These are phyloP conservation scores for Ptychodera flava DNA, from an alignment of 35 echinoderm and acorn worm genomes.

Conservation along the genomic window DNA sequence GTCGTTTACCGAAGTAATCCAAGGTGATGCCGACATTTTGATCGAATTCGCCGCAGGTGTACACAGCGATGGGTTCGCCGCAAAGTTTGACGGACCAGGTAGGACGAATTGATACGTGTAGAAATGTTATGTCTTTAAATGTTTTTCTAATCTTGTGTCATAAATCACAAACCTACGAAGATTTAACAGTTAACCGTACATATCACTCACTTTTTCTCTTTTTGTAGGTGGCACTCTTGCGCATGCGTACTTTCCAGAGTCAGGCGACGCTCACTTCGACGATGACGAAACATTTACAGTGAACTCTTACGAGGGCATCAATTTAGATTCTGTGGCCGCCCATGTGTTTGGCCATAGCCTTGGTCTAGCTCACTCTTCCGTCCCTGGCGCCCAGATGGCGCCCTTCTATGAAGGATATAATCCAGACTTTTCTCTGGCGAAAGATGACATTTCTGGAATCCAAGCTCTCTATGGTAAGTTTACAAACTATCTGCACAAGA, in stretches of 20 bases:
- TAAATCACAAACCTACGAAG: too few species aligned
- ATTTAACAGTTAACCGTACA: too few species aligned
- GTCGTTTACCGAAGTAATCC: conserved; percentile 45
- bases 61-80: conserved; percentile 54
- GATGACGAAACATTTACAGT: conserved; percentile 79
- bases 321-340: conserved; percentile 72
- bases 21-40: conserved; percentile 35
- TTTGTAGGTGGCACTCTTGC: conserved; percentile 73
- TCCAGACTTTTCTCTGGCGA: conserved; percentile 44
- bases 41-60: conserved; percentile 40
- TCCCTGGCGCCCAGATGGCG: conserved; percentile 55
- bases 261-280: conserved; percentile 87
- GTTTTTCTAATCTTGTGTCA: too few species aligned
- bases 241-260: conserved; percentile 74
- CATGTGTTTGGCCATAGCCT: conserved; percentile 92
- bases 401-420: conserved; percentile 73
- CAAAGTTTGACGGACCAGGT: conserved; percentile 88
- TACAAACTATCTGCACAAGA: too few species aligned
- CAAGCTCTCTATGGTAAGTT: conserved; percentile 92
- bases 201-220: background rate
- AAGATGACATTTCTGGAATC: conserved; percentile 78
- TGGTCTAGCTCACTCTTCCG: conserved; percentile 63
- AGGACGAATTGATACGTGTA: conserved; percentile 8
- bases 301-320: conserved; percentile 30
- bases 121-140: too few species aligned